phyloP scores from a whole-genome alignment of 2,888 invertebrate species.

The Gordius sp. region DNA sequence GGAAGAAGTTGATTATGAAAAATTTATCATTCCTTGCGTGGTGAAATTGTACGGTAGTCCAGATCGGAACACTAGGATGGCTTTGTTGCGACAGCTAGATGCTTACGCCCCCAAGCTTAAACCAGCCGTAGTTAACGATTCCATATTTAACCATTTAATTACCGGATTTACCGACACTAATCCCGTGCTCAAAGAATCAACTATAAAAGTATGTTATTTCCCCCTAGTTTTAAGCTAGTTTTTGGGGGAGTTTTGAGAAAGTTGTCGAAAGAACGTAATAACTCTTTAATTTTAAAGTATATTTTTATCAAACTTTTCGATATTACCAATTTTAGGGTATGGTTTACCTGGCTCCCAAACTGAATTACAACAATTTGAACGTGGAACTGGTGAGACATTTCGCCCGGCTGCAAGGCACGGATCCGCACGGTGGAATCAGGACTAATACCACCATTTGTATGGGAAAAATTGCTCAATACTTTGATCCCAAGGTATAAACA shows the following conservation, averaged over 20 bases:
- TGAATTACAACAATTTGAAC: conserved; percentile 87
- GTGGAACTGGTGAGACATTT: conserved; percentile 82
- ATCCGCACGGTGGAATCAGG: conserved; percentile 40
- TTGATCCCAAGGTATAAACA: conserved; percentile 48
- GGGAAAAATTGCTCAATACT: conserved; percentile 76
- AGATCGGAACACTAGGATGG: conserved; percentile 72
- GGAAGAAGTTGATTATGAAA: conserved; percentile 71
- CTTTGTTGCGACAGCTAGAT: conserved; percentile 50
- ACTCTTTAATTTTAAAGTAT: neutral
- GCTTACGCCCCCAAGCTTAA: conserved; percentile 33
- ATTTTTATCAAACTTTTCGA: conserved; percentile 14
- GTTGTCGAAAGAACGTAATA: neutral
- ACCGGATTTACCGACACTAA: conserved; percentile 90
- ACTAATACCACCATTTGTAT: conserved; percentile 95
- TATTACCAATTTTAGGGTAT: conserved; percentile 41
- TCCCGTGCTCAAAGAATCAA: conserved; percentile 79
- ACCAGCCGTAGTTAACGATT: conserved; percentile 47
- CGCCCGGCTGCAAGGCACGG: conserved; percentile 51
- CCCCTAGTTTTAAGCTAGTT: too few relatives aligned
- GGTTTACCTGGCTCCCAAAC: conserved; percentile 69
- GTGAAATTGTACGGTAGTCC: conserved; percentile 81
- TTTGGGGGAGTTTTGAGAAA: neutral
- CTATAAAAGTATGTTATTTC: conserved; percentile 65
- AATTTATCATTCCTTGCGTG: conserved; percentile 79
- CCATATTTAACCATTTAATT: conserved; percentile 57